Percentiles rank a stretch among this genome's conserved stretches.
Conservation (phyloP, 2,113 vertebrate species). For the Cricetomys ansorgei region DNA sequence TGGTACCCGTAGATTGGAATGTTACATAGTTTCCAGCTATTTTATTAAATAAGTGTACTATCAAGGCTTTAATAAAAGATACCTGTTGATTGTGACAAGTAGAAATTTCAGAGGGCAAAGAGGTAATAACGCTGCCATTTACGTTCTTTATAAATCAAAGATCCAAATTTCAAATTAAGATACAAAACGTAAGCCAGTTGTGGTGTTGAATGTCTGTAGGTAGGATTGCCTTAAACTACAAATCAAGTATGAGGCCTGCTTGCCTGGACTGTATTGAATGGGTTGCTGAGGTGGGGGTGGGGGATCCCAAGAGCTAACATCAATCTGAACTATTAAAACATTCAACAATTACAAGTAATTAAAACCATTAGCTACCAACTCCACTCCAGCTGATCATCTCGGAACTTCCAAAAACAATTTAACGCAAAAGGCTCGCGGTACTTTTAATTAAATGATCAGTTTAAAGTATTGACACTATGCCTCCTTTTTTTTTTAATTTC, state of each 20-base stretch:
- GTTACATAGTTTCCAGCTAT: background rate
- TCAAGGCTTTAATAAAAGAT: background rate
- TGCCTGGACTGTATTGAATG: background rate
- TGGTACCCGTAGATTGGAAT: background rate
- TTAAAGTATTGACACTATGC: background rate
- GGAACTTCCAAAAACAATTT: constrained; percentile 27
- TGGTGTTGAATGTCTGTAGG: background rate
- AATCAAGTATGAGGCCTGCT: background rate
- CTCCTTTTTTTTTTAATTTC: background rate
- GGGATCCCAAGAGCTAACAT: background rate
- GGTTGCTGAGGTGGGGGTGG: too few relatives aligned
- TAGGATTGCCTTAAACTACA: background rate
- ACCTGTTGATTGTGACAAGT: constrained; percentile 64
- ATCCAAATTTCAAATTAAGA: constrained; percentile 8
- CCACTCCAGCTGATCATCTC: background rate
- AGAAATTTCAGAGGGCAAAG: background rate
- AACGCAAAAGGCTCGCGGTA: background rate
- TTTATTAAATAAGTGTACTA: constrained; percentile 1
- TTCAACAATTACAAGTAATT: constrained; percentile 32
- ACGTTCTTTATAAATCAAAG: constrained; percentile 45
- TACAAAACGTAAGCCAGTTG: background rate
- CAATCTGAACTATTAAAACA: constrained; percentile 44
- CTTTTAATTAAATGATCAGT: background rate
- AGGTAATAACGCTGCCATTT: background rate
- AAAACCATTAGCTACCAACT: constrained; percentile 23